Evolutionary conservation across 2,113 vertebrate species (phyloP).

Genomic region (Lepus americanus): DNA sequence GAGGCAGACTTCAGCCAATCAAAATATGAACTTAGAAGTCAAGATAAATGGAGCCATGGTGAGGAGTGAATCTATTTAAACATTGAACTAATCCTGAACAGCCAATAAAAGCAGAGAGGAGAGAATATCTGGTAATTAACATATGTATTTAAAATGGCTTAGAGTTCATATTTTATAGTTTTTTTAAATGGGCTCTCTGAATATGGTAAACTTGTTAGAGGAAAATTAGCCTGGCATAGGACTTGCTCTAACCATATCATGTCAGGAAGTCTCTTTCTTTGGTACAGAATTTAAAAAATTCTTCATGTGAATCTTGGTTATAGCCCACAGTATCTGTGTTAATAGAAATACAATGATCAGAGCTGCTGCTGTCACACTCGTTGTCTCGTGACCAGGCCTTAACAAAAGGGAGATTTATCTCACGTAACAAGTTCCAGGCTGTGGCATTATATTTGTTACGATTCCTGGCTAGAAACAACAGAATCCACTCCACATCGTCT

Average conservation of each 20-base stretch:
- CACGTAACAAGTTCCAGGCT: background rate
- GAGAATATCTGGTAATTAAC: conserved; percentile 38
- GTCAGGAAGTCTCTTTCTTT: background rate
- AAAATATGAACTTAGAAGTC: conserved; percentile 71
- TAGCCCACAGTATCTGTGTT: background rate
- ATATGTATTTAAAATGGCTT: conserved; percentile 31
- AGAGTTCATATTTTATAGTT: conserved; percentile 55
- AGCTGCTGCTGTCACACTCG: background rate
- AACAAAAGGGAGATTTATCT: background rate
- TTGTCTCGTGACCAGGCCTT: background rate
- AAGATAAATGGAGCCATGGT: conserved; percentile 45
- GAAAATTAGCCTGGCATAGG: background rate
- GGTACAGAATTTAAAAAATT: background rate
- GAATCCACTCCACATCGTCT: background rate
- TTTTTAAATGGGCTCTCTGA: conserved; percentile 34
- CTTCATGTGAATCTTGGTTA: background rate
- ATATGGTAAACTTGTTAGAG: conserved; percentile 47
- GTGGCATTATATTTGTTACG: background rate
- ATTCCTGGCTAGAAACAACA: background rate
- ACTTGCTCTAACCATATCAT: conserved; percentile 50
- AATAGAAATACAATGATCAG: background rate
- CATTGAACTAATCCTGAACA: conserved; percentile 36
- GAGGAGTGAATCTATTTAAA: conserved; percentile 69
- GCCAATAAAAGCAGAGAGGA: conserved; percentile 51
- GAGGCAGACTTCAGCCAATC: conserved; percentile 56